phyloP scores from a whole-genome alignment of 2,888 invertebrate species.

The Galerucella pusilla region DNA sequence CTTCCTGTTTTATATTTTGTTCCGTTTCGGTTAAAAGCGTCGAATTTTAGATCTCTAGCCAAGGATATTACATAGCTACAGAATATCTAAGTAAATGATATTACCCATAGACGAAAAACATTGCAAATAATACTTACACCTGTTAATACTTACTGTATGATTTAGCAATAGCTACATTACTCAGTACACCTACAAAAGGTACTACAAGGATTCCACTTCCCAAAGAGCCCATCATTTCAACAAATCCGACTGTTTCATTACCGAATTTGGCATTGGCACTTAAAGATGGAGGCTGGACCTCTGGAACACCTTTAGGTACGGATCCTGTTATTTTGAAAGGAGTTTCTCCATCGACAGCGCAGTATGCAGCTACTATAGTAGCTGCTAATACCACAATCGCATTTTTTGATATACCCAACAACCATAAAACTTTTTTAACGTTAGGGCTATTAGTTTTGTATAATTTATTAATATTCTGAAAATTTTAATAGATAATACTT shows the following conservation, averaged over 20 bases:
- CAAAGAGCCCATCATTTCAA: constrained; percentile 77
- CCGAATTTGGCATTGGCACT: constrained; percentile 68
- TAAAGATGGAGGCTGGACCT: constrained; percentile 75
- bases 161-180: constrained; percentile 95
- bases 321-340: constrained; percentile 74
- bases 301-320: constrained; percentile 70
- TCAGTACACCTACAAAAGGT: constrained; percentile 88
- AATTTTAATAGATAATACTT: constrained; percentile 29
- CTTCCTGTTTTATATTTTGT: too few species aligned
- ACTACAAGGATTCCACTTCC: constrained; percentile 83
- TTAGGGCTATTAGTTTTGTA: constrained; percentile 64
- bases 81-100: too few species aligned
- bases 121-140: neutral
- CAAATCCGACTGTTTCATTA: constrained; percentile 73
- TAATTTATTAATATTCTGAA: constrained; percentile 72
- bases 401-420: constrained; percentile 81
- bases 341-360: constrained; percentile 62
- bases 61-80: too few species aligned
- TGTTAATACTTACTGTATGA: constrained; percentile 79
- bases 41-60: too few species aligned
- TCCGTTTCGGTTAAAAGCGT: too few species aligned
- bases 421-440: constrained; percentile 74
- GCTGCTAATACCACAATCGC: constrained; percentile 79
- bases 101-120: too few species aligned
- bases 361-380: constrained; percentile 61